phyloP scores from a whole-genome alignment of 2,888 invertebrate species.

The Hylaea fasciaria region DNA sequence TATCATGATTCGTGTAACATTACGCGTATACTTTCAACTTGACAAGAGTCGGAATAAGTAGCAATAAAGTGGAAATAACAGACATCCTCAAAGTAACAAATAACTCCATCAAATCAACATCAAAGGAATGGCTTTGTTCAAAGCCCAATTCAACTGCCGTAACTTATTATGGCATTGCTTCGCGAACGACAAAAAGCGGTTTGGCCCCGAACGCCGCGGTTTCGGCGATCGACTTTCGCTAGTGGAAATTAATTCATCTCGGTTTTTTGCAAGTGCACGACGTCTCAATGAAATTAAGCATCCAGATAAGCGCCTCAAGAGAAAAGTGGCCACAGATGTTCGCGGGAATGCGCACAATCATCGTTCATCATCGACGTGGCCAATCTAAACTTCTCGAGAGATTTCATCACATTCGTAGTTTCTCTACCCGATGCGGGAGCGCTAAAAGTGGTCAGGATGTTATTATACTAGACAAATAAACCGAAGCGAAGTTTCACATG shows the following conservation, averaged over 20 bases:
- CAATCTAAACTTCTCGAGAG: constrained; percentile 37
- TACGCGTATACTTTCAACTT: constrained; percentile 15
- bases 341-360: constrained; percentile 29
- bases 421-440: constrained; percentile 32
- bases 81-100: constrained; percentile 38
- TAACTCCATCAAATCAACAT: constrained; percentile 43
- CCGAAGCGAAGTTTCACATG: constrained; percentile 38
- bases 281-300: constrained; percentile 40
- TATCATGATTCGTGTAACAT: constrained; percentile 11
- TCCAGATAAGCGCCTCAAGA: constrained; percentile 31
- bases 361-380: constrained; percentile 25
- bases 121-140: constrained; percentile 45
- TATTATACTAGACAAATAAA: constrained; percentile 52
- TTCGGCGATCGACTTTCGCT: constrained; percentile 39
- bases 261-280: constrained; percentile 40
- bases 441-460: constrained; percentile 50
- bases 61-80: constrained; percentile 34
- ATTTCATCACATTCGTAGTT: constrained; percentile 30
- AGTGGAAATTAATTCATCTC: constrained; percentile 39
- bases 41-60: constrained; percentile 23
- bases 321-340: constrained; percentile 33
- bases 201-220: constrained; percentile 31
- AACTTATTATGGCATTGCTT: constrained; percentile 44
- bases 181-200: constrained; percentile 34
- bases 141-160: constrained; percentile 45